Evolutionary conservation across 92 coral and sea anemone species (phyloP).

Genomic region (Galaxea fascicularis): DNA sequence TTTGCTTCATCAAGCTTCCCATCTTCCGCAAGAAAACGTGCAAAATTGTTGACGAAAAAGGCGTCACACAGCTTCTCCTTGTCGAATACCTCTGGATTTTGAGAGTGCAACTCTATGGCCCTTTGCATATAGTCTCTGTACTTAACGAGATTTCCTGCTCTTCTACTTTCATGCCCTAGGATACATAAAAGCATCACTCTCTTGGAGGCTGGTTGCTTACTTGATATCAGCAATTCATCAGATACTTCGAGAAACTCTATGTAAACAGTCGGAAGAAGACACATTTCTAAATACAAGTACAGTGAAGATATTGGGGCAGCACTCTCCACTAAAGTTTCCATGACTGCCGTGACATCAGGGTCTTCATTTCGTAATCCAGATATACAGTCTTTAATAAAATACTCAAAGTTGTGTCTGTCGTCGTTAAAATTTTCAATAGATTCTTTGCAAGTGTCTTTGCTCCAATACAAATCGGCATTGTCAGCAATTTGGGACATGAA

Average conservation of each 20-base stretch:
- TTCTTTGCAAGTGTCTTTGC: constrained; percentile 35
- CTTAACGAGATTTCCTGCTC: background rate
- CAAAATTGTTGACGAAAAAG: constrained; percentile 17
- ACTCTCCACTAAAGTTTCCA: constrained; percentile 15
- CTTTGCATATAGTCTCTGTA: constrained; percentile 11
- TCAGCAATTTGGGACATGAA: constrained; percentile 14
- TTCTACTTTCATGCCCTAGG: constrained; percentile 37
- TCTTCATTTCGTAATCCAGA: background rate
- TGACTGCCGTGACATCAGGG: background rate
- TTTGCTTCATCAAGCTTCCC: constrained; percentile 20
- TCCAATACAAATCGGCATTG: constrained; percentile 20
- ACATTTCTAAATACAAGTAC: constrained; percentile 29
- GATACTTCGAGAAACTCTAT: constrained; percentile 17
- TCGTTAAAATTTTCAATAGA: constrained; percentile 30
- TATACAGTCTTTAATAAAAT: constrained; percentile 10
- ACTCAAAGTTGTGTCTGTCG: constrained; percentile 39
- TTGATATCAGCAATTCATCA: background rate
- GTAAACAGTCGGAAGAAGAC: constrained; percentile 30
- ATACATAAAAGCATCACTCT: constrained; percentile 34
- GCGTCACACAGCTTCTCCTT: constrained; percentile 6
- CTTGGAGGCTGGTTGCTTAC: background rate
- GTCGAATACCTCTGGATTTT: constrained; percentile 13
- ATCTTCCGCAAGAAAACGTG: constrained; percentile 29
- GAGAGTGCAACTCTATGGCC: constrained; percentile 1
- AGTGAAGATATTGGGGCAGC: constrained; percentile 14